Evolutionary conservation across 2,797 vertebrate species (phyloP), one percentile per base, ranked within the genome.

Genomic region (Pseudocheirus occidentalis): DNA sequence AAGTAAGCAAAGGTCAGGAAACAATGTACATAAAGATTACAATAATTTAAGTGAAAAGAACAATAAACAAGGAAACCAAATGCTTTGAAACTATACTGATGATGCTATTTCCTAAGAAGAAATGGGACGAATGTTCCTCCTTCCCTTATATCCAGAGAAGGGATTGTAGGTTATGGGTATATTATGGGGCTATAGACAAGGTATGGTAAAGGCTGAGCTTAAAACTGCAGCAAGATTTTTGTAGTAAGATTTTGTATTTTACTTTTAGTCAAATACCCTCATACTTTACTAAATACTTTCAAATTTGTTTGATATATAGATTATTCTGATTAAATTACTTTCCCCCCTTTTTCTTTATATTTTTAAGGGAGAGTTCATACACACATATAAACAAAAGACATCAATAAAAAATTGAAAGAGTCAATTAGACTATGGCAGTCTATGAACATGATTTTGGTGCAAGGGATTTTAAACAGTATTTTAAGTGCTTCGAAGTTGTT

Each of bases 401-500:
- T 73, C 31, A 73, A 21, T 73, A 21, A 24, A 21, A 6, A n/a
- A 40, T 73, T 40, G 16, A 21, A 66, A 66, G n/a, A 73, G 18
- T n/a, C 29, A 34, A 14, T 81, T 46, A 81, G 6, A 27, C 40
- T 81, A 46, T 81, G 73, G 11, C 7, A 27, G 5, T 5, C 5
- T 81, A 2, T 0, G 3, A 6, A 34, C 0, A 4, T 0, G 55
- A n/a, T 11, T 50, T 5, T 1, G 0, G 0, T 16, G 0, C 11
- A 4, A 0, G 6, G 18, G 57, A 16, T n/a, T 66, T 73, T 21
- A 21, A 81, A 81, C 40, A 81, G 27, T 29, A 12, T 10, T 4
- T 50, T 52, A 13, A 18, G 3, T 59, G 9, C 27, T 4, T 55
- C 24, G 46, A 46, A 16, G 11, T 54, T 4, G 5, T 27, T 52